phyloP scores from a whole-genome alignment of 2,888 invertebrate species.

The Brachyopa scutellaris region DNA sequence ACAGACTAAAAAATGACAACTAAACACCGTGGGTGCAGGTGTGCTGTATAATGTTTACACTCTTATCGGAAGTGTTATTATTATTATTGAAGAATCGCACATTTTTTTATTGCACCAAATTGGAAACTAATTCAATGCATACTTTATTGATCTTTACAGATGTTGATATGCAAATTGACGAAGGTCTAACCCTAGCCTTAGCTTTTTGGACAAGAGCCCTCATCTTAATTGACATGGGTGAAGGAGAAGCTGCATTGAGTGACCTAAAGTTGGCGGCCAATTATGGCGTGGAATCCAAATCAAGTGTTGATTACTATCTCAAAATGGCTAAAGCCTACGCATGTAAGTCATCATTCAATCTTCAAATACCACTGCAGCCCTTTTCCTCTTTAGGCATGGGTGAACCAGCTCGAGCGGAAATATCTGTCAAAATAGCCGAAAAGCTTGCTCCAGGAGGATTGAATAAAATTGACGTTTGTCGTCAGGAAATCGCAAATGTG shows the following conservation, averaged over 20 bases:
- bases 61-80: too few species aligned
- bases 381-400: slow-evolving; percentile 83
- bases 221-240: slow-evolving; percentile 84
- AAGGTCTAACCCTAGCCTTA: slow-evolving; percentile 85
- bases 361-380: too few species aligned
- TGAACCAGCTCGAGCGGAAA: slow-evolving; percentile 85
- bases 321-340: slow-evolving; percentile 87
- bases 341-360: slow-evolving; percentile 74
- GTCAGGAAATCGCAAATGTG: slow-evolving; percentile 82
- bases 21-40: too few species aligned
- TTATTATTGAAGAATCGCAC: too few species aligned
- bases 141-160: too few species aligned
- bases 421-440: slow-evolving; percentile 86
- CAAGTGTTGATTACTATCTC: slow-evolving; percentile 87
- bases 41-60: too few species aligned
- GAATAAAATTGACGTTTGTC: slow-evolving; percentile 80
- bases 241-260: slow-evolving; percentile 85
- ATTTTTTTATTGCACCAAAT: too few species aligned
- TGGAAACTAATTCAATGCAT: too few species aligned
- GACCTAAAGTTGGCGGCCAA: slow-evolving; percentile 87
- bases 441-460: slow-evolving; percentile 83
- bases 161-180: slow-evolving; percentile 83
- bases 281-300: slow-evolving; percentile 84
- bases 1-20: too few species aligned
- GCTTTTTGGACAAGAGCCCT: slow-evolving; percentile 87